Evolutionary conservation across 1,140 invertebrate species (phyloP).

Genomic region (Bemisia tabaci): DNA sequence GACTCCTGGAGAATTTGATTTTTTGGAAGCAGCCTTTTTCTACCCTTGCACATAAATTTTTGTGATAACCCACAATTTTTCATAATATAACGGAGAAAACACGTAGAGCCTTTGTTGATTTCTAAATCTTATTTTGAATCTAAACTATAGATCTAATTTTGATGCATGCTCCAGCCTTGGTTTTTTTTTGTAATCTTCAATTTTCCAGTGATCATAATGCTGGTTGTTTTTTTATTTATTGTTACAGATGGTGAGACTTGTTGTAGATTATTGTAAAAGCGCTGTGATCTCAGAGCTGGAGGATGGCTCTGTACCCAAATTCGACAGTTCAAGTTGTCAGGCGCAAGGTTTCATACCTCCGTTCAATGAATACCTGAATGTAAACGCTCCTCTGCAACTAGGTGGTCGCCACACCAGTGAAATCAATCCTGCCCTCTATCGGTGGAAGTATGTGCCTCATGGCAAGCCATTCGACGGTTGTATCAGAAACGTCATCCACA

Average conservation of each 20-base stretch:
- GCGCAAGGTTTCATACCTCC: constrained; percentile 75
- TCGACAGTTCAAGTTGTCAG: constrained; percentile 78
- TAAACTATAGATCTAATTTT: not conserved
- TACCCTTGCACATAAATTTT: no score
- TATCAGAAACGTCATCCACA: constrained; percentile 87
- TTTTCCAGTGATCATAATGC: no score
- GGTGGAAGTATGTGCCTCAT: constrained; percentile 72
- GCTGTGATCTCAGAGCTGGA: constrained; percentile 74
- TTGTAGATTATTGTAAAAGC: constrained; percentile 81
- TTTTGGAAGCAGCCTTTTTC: no score
- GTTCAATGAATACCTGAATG: constrained; percentile 93
- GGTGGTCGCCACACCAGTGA: constrained; percentile 78
- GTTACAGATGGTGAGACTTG: constrained; percentile 59
- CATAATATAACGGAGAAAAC: no score
- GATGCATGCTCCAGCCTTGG: not conserved
- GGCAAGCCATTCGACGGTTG: constrained; percentile 88
- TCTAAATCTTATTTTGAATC: not conserved
- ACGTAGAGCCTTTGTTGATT: no score
- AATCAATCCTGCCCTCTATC: constrained; percentile 70
- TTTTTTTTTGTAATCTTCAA: no score
- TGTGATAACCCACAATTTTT: no score
- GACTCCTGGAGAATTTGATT: no score
- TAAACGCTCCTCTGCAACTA: constrained; percentile 86
- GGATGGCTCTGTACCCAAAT: constrained; percentile 70
- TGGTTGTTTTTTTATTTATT: constrained; percentile 12